Percentiles rank a stretch among this genome's conserved stretches.
Conservation (phyloP, 2,113 vertebrate genomes). For the Danionella cerebrum region DNA sequence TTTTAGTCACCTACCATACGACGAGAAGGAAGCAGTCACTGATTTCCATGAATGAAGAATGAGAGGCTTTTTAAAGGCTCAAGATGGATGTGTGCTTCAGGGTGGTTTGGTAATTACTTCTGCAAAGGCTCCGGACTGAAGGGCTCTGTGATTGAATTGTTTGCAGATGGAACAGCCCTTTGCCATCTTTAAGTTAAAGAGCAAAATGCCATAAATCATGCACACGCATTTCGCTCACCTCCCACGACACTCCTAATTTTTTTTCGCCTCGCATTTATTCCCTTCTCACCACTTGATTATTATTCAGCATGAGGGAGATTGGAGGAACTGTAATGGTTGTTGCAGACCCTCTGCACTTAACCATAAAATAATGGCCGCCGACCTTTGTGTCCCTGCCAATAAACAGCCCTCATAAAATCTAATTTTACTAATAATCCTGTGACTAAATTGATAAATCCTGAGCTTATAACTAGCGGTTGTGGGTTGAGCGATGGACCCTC, state of each 20-base stretch:
- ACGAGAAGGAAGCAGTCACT: constrained; percentile 43
- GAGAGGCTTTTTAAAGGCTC: constrained; percentile 43
- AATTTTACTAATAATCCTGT: constrained; percentile 33
- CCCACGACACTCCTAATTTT: not conserved
- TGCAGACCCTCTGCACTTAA: constrained; percentile 7
- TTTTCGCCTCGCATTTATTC: not conserved
- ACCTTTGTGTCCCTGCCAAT: constrained; percentile 20
- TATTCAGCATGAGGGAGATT: not conserved
- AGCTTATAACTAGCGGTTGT: constrained; percentile 27
- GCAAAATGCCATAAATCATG: constrained; percentile 48
- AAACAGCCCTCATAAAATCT: constrained; percentile 15
- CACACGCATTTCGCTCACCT: not conserved
- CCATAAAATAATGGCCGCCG: not conserved
- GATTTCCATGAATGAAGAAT: constrained; percentile 61
- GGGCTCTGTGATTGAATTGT: constrained; percentile 51
- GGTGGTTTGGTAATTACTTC: constrained; percentile 52
- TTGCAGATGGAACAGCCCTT: constrained; percentile 46
- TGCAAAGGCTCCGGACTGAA: constrained; percentile 16
- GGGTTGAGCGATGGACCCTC: constrained; percentile 12
- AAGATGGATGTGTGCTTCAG: constrained; percentile 45
- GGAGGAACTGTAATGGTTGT: not conserved
- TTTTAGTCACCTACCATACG: constrained; percentile 58
- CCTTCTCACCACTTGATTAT: not conserved
- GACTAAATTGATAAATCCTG: constrained; percentile 33
- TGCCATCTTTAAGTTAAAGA: constrained; percentile 48